Base-by-base conservation (phyloP, 2,113 vertebrate species). In the Hipposideros armiger region DNA sequence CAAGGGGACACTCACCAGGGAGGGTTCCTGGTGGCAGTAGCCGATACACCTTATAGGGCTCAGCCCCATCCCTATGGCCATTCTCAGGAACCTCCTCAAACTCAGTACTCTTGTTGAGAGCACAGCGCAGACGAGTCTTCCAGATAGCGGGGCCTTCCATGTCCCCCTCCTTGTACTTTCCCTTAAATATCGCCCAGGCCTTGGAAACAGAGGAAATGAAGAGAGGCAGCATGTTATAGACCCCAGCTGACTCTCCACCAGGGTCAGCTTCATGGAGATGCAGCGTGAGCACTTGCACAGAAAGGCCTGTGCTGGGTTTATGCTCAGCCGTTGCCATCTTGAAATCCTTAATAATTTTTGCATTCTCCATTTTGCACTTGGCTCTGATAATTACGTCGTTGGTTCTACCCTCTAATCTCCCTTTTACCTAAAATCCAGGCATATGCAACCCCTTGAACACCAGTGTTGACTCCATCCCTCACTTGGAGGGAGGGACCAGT, bases 61-160 rank as follows among this genome's bases (percentile, higher is more conserved):
- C 99, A 0, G 99, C 98, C 80, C 99, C 98, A 92, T 99, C 99
- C 96, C 99, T 98, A 91, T 99, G 99, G 36, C 99, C 98, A 9
- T 98, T 98, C 0, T 98, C 98, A 3, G 95, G 96, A 85, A 99
- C 98, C 95, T 99, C 99, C 15, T 91, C 69, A 72, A 99, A 99
- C 97, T 99, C 99, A 0, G 98, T 83, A 70, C 99, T 99, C 98
- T 99, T 99, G 98, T 99, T 99, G 62, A 99, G 98, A 64, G 99
- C 99, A 80, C 99, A 99, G 81, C 99, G 99, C 14, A 99, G 97
- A 0, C 99, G 99, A 0, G 99, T 99, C 97, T 99, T 99, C 99
- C 99, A 99, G 47, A 96, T 91, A 0, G 99, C 99, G 0, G 99
- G 98, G 91, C 98, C 98, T 30, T 98, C 91, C 9, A 91, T 87